phyloP scores from a whole-genome alignment of 92 coral and sea anemone species.

The Diadumene lineata region DNA sequence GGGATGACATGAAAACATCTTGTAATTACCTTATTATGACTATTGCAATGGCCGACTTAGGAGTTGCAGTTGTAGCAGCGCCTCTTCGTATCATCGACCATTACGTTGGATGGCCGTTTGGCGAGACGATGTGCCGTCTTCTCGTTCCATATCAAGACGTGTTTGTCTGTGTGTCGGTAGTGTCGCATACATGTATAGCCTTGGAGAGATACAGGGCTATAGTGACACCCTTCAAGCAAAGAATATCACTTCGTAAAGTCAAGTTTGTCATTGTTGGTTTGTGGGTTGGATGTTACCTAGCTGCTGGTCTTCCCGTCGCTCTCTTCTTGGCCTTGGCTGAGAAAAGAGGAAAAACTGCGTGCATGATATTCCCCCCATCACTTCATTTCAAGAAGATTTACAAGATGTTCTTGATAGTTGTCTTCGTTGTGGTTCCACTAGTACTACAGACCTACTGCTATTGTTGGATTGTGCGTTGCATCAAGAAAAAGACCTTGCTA shows the following conservation, averaged over 20 bases:
- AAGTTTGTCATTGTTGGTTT: slow-evolving; percentile 39
- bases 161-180: slow-evolving; percentile 65
- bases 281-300: slow-evolving; percentile 62
- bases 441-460: slow-evolving; percentile 67
- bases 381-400: slow-evolving; percentile 46
- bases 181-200: slow-evolving; percentile 70
- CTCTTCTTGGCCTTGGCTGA: slow-evolving; percentile 30
- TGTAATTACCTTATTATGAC: slow-evolving; percentile 63
- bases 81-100: slow-evolving; percentile 63
- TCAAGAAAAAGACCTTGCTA: slow-evolving; percentile 47
- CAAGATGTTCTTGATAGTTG: slow-evolving; percentile 46
- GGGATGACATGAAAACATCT: slow-evolving; percentile 60
- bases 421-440: slow-evolving; percentile 57
- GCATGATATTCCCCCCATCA: slow-evolving; percentile 45
- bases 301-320: slow-evolving; percentile 59
- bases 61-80: slow-evolving; percentile 60
- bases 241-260: slow-evolving; percentile 41
- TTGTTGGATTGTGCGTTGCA: slow-evolving; percentile 42
- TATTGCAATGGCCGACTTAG: slow-evolving; percentile 69
- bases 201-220: slow-evolving; percentile 70
- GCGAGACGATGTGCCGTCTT: slow-evolving; percentile 49
- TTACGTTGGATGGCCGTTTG: slow-evolving; percentile 75
- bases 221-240: slow-evolving; percentile 64
- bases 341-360: slow-evolving; percentile 15
- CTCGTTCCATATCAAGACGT: slow-evolving; percentile 62